Base-by-base conservation (phyloP, 2,888 invertebrate genomes). In the Diadegma fenestrale region DNA sequence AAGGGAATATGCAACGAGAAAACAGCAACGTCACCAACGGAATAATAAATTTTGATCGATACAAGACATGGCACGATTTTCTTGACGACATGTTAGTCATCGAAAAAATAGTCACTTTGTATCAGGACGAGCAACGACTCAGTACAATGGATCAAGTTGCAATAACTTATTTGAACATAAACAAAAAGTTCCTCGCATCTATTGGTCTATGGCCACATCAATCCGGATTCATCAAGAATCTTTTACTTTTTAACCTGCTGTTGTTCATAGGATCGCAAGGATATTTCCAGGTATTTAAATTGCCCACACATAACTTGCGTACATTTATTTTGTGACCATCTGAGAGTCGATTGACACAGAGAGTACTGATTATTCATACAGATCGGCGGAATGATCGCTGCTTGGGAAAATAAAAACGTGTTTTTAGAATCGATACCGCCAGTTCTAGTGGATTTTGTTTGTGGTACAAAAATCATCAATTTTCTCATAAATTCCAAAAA, bases 121-220 rank as follows among this genome's bases (percentile, higher is more conserved):
- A 41, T 37, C 58, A 37, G 58, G 26, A 19, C 61, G 58, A 76
- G 76, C 45, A 41, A 64, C 66, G 10, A 6, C 19, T 63, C 17
- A 69, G 19, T 69, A 51, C 58, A 51, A 88, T 86, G 88, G 80
- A 86, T 37, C 69, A 71, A 69, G 45, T 87, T 8, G 68, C 87
- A 14, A 86, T 86, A 12, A 83, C 87, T 63, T 76, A 86, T 73
- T 84, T 83, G 33, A 61, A 54, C 10, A 80, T 89, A 14, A 89
- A 87, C 68, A 85, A 72, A 43, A 68, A 73, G 22, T 87, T 89
- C 58, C 69, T 90, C 43, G 78, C 26, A 5, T 19, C 79, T 0
- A 86, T 91, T 22, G 90, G 90, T 0, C 82, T 87, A 10, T 91
- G 91, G 91, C 91, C 91, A 6, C 85, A 88, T 85, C 91, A 91